Percentiles rank a stretch among this genome's conserved stretches.
phyloP scores from a whole-genome alignment of 2,888 invertebrate species.

The Calliscelio sp. region DNA sequence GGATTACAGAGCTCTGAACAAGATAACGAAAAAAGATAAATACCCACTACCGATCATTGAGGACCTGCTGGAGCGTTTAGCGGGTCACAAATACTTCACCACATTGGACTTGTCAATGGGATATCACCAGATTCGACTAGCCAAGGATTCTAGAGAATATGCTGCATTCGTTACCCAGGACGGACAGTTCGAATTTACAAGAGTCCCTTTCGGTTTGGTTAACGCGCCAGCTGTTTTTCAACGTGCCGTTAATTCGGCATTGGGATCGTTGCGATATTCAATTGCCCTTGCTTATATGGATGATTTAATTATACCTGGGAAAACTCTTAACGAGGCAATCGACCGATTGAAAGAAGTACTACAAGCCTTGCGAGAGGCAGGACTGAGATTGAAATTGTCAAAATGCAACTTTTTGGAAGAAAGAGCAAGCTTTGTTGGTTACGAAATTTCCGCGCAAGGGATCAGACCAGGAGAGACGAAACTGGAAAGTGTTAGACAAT shows the following conservation, averaged over 20 bases:
- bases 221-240: conserved; percentile 46
- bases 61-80: conserved; percentile 77
- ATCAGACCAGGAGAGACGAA: conserved; percentile 50
- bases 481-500: conserved; percentile 61
- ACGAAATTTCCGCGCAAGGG: conserved; percentile 44
- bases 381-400: conserved; percentile 52
- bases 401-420: conserved; percentile 67
- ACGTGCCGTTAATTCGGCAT: not conserved
- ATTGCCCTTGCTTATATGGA: conserved; percentile 39
- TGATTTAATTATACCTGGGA: conserved; percentile 28
- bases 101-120: conserved; percentile 79
- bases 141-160: conserved; percentile 75
- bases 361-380: conserved; percentile 24
- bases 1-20: conserved; percentile 78
- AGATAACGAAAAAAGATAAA: conserved; percentile 75
- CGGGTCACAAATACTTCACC: conserved; percentile 76
- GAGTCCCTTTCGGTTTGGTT: conserved; percentile 42
- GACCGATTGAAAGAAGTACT: conserved; percentile 40
- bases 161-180: conserved; percentile 79
- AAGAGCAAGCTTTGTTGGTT: conserved; percentile 59
- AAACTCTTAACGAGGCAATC: conserved; percentile 4
- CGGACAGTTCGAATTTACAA: conserved; percentile 41
- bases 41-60: conserved; percentile 77
- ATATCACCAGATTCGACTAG: conserved; percentile 78
- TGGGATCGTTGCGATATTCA: conserved; percentile 23